phyloP scores from a whole-genome alignment of 2,797 vertebrate genomes.

The Muraenolepis orangiensis region DNA sequence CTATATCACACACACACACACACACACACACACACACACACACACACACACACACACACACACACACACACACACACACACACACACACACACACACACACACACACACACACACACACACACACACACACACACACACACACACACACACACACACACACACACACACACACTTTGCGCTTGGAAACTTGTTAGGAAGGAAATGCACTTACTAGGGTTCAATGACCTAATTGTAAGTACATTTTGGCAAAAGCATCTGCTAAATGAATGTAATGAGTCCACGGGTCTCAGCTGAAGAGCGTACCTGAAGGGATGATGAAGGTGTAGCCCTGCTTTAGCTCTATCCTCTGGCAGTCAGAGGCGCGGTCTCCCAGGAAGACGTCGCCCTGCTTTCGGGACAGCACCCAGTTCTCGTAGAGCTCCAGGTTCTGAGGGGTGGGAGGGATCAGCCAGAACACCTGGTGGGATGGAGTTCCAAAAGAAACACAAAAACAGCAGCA shows the following conservation, averaged over 20 bases:
- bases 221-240: too few relatives aligned
- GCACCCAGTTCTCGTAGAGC: conserved; percentile 96
- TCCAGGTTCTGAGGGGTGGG: conserved; percentile 94
- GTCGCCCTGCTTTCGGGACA: conserved; percentile 96
- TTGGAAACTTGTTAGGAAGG: too few relatives aligned
- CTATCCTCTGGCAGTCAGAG: conserved; percentile 90
- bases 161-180: too few relatives aligned
- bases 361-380: conserved; percentile 91
- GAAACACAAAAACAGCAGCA: not conserved
- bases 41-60: too few relatives aligned
- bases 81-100: too few relatives aligned
- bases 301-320: conserved; percentile 96
- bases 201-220: too few relatives aligned
- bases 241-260: too few relatives aligned
- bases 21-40: not conserved
- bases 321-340: conserved; percentile 92
- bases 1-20: conserved; percentile 63
- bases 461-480: not conserved
- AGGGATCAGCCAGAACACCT: conserved; percentile 98
- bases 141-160: too few relatives aligned
- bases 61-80: too few relatives aligned
- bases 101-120: too few relatives aligned
- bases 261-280: too few relatives aligned
- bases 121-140: too few relatives aligned
- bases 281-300: not conserved